phyloP scores from a whole-genome alignment of 2,888 invertebrate species.

The Eucera pruinosa region DNA sequence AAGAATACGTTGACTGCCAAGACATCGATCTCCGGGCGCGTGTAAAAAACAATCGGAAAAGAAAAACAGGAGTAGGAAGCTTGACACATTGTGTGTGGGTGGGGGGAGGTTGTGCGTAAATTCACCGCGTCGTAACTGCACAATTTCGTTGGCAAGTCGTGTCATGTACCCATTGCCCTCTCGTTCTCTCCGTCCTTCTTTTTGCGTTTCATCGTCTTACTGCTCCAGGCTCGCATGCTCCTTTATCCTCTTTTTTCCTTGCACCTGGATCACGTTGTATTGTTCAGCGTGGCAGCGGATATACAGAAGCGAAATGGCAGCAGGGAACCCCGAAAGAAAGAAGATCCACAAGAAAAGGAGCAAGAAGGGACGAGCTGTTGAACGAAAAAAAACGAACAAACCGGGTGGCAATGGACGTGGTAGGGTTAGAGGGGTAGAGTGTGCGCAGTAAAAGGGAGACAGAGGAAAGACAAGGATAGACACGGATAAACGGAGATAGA shows the following conservation, averaged over 20 bases:
- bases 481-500: constrained; percentile 4
- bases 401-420: constrained; percentile 3
- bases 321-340: constrained; percentile 59
- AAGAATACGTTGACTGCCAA: constrained; percentile 16
- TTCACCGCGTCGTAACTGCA: constrained; percentile 45
- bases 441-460: constrained; percentile 24
- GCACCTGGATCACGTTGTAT: constrained; percentile 72
- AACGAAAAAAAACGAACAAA: constrained; percentile 47
- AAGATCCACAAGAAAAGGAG: constrained; percentile 60
- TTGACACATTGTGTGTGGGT: neutral
- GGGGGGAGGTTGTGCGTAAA: constrained; percentile 26
- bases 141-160: constrained; percentile 50
- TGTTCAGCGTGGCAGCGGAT: constrained; percentile 62
- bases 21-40: constrained; percentile 8
- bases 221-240: constrained; percentile 12
- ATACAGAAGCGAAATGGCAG: constrained; percentile 67
- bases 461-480: constrained; percentile 22
- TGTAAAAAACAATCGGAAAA: constrained; percentile 25
- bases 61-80: neutral
- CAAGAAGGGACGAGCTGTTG: constrained; percentile 54
- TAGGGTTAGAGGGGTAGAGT: neutral
- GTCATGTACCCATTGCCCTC: constrained; percentile 29
- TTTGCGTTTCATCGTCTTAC: constrained; percentile 12
- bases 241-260: constrained; percentile 54
- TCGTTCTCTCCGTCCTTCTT: constrained; percentile 8